Conservation (phyloP, 2,113 vertebrate genomes). For the Heterochromis multidens region DNA sequence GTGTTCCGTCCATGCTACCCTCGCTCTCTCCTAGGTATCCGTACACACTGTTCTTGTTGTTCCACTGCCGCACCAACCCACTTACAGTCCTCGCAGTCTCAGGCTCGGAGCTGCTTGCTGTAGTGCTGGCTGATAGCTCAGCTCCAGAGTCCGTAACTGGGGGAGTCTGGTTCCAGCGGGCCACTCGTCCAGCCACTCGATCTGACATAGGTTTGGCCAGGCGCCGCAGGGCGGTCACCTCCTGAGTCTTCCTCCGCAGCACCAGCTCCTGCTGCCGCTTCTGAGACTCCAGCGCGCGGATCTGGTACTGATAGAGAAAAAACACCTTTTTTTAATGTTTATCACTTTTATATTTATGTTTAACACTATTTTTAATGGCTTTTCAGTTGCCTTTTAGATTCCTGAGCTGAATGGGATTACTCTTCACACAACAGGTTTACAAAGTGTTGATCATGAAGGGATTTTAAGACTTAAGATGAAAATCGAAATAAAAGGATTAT, state of each 20-base stretch:
- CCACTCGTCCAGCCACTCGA: slow-evolving; percentile 80
- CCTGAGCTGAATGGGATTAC: background rate
- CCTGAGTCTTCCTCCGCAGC: slow-evolving; percentile 91
- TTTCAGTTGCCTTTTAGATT: background rate
- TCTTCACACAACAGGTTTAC: background rate
- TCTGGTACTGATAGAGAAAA: slow-evolving; percentile 84
- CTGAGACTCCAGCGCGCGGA: slow-evolving; percentile 92
- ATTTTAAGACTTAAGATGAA: background rate
- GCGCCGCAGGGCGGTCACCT: slow-evolving; percentile 91
- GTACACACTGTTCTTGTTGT: slow-evolving; percentile 85
- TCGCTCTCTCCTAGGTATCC: slow-evolving; percentile 83
- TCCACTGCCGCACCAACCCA: slow-evolving; percentile 95
- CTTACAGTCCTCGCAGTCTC: slow-evolving; percentile 86
- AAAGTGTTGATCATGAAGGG: background rate
- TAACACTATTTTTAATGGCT: background rate
- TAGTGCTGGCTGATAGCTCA: slow-evolving; percentile 86
- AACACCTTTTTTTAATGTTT: background rate
- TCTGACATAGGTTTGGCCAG: slow-evolving; percentile 92
- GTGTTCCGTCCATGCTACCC: slow-evolving; percentile 62
- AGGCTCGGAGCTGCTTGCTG: slow-evolving; percentile 81
- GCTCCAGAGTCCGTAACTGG: slow-evolving; percentile 82
- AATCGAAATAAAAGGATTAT: slow-evolving; percentile 23
- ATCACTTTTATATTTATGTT: background rate
- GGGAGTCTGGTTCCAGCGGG: slow-evolving; percentile 58
- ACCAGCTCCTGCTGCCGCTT: slow-evolving; percentile 96